Conservation (phyloP, 2,888 invertebrate species). For the Zonitis immaculata region DNA sequence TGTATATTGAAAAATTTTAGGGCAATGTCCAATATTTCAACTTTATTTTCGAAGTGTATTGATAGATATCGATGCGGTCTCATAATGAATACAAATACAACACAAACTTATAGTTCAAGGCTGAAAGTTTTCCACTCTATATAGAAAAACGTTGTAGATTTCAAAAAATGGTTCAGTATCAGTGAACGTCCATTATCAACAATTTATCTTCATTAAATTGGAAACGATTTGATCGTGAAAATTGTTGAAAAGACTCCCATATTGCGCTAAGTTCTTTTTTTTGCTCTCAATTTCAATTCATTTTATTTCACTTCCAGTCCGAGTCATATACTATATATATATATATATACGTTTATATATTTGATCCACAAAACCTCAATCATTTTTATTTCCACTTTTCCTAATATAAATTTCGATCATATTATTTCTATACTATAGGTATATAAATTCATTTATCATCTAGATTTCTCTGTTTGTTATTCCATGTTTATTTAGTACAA, state of each 20-base stretch:
- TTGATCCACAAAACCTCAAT: no score
- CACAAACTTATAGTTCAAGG: background rate
- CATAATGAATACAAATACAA: no score
- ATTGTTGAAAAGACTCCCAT: background rate
- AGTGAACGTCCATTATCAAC: background rate
- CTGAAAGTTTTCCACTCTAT: background rate
- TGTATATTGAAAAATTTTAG: no score
- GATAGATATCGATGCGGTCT: background rate
- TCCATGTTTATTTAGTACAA: background rate
- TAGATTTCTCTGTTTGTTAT: no score
- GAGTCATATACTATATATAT: no score
- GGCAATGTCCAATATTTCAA: background rate
- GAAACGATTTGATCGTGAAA: background rate
- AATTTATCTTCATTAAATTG: constrained; percentile 2
- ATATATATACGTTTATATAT: no score
- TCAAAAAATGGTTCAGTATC: background rate
- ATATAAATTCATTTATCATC: background rate
- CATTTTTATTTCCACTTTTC: background rate
- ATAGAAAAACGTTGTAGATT: background rate
- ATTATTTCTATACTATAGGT: background rate
- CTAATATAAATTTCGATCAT: background rate
- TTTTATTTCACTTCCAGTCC: background rate
- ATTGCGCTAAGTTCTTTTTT: background rate
- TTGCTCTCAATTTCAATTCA: background rate
- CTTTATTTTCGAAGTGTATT: background rate